Percentiles rank a stretch among this genome's conserved stretches.
Evolutionary conservation across 2,113 vertebrate genomes (phyloP).

Genomic region (Nothocercus nigrocapillus): DNA sequence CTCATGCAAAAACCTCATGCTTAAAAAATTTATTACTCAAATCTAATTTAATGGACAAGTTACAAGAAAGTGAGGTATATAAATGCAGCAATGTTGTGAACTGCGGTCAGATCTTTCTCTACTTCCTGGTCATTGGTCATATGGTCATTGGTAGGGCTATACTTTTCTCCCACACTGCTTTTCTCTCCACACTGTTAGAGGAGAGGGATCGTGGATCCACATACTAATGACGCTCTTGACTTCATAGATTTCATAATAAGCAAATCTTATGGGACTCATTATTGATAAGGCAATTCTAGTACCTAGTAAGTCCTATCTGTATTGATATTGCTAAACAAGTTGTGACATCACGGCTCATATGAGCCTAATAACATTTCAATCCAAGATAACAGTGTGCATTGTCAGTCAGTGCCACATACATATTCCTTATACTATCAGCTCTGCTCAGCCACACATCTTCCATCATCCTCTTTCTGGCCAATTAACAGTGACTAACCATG

Average conservation of each 20-base stretch:
- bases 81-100: neutral
- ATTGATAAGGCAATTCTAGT: neutral
- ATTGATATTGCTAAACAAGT: neutral
- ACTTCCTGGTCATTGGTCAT: neutral
- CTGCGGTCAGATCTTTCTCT: neutral
- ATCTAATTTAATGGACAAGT: neutral
- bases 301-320: neutral
- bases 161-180: neutral
- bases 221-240: neutral
- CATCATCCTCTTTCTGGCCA: neutral
- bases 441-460: neutral
- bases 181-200: neutral
- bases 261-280: neutral
- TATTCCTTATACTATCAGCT: neutral
- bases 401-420: neutral
- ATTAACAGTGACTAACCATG: accelerated
- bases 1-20: neutral
- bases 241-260: neutral
- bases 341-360: neutral
- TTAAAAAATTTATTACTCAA: neutral
- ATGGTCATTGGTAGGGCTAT: neutral
- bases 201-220: neutral
- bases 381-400: neutral
- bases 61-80: neutral
- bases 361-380: neutral